Conservation (phyloP, 2,888 invertebrate genomes). For the Hypomecis punctinalis region DNA sequence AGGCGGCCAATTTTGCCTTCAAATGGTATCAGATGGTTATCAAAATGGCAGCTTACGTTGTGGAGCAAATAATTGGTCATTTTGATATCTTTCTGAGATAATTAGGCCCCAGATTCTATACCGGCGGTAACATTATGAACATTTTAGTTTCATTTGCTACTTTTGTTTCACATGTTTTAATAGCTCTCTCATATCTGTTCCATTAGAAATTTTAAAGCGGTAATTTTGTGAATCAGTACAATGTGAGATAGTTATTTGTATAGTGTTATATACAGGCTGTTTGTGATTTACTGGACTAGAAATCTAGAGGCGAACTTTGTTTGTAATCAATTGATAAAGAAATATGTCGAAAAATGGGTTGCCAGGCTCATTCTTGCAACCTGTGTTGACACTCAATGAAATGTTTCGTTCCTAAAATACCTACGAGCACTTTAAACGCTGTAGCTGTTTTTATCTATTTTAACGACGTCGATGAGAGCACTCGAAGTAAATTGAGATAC, state of each 20-base stretch:
- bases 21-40: conserved; percentile 5
- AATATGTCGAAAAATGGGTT: not conserved
- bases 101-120: conserved; percentile 67
- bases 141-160: conserved; percentile 61
- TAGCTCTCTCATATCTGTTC: conserved; percentile 63
- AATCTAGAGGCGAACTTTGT: too few relatives aligned
- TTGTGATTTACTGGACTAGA: not conserved
- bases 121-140: conserved; percentile 55
- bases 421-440: conserved; percentile 13
- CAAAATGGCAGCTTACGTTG: conserved; percentile 46
- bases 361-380: not conserved
- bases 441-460: conserved; percentile 9
- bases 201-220: conserved; percentile 47
- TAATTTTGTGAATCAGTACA: conserved; percentile 58
- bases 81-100: conserved; percentile 82
- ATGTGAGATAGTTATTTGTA: conserved; percentile 43
- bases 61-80: conserved; percentile 81
- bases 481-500: conserved; percentile 7
- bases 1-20: conserved; percentile 16
- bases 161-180: conserved; percentile 51
- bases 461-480: conserved; percentile 11
- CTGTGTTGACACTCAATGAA: conserved; percentile 15
- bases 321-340: not conserved
- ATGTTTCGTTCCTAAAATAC: conserved; percentile 18
- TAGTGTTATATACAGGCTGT: conserved; percentile 17